These are phyloP conservation scores for Metacarcinus magister DNA, from an alignment of 2,888 invertebrate species.

Conservation along the genomic window DNA sequence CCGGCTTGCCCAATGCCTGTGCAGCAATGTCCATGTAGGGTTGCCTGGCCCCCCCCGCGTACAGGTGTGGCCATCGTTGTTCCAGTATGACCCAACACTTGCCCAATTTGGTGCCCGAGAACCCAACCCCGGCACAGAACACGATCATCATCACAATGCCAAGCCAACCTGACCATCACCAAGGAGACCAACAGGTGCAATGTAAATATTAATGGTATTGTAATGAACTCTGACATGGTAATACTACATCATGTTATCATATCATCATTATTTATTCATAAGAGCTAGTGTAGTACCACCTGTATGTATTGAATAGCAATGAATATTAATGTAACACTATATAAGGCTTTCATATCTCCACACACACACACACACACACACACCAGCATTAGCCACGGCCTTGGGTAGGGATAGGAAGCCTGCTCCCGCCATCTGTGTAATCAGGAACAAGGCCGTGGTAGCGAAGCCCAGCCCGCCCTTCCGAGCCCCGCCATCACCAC, in stretches of 20 bases:
- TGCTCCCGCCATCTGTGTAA: slow-evolving; percentile 62
- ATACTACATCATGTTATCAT: no score
- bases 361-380: slow-evolving; percentile 11
- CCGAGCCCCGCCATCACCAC: neutral
- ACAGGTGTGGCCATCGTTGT: slow-evolving; percentile 88
- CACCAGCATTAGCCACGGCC: neutral
- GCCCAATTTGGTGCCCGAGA: slow-evolving; percentile 88
- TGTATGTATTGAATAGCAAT: no score
- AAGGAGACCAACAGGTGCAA: neutral
- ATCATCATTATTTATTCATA: no score
- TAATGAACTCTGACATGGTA: no score
- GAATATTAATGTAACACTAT: no score
- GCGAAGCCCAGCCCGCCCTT: neutral
- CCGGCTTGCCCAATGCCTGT: slow-evolving; percentile 69
- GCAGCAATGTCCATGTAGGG: slow-evolving; percentile 81
- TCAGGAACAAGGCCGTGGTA: slow-evolving; percentile 47
- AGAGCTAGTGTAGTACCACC: no score
- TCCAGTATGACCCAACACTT: slow-evolving; percentile 90
- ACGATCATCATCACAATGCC: slow-evolving; percentile 86
- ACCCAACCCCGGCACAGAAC: slow-evolving; percentile 88
- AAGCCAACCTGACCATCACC: neutral
- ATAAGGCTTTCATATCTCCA: neutral
- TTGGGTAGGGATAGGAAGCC: slow-evolving; percentile 63
- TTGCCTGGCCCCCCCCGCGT: slow-evolving; percentile 53
- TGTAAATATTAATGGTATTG: no score